Conservation (phyloP, 2,888 invertebrate species). For the Ectropis crepuscularia region DNA sequence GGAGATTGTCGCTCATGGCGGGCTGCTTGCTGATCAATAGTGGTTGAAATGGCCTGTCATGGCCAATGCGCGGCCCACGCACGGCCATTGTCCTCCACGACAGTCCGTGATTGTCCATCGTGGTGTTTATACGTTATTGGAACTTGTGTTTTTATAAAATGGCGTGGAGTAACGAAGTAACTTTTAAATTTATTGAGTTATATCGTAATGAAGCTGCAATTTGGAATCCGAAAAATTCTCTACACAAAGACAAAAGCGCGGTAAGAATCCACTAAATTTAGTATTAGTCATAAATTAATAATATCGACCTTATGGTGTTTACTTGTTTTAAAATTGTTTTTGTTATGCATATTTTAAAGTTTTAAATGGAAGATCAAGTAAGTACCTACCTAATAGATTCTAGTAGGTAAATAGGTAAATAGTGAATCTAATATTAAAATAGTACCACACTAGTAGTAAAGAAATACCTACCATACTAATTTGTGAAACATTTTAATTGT, state of each 20-base stretch:
- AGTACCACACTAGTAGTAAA: too few relatives aligned
- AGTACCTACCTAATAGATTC: too few relatives aligned
- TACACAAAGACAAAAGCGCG: slow-evolving; percentile 19
- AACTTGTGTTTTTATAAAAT: slow-evolving; percentile 3
- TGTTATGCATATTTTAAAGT: too few relatives aligned
- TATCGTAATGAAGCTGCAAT: slow-evolving; percentile 12
- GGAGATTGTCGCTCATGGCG: slow-evolving; percentile 14
- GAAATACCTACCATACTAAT: too few relatives aligned
- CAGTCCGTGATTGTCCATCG: slow-evolving; percentile 15
- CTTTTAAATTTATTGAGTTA: slow-evolving; percentile 18
- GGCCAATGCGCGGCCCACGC: slow-evolving; percentile 18
- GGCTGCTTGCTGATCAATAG: slow-evolving; percentile 16
- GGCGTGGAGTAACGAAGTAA: slow-evolving; percentile 17
- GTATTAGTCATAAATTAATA: too few relatives aligned
- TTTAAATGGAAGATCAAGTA: too few relatives aligned
- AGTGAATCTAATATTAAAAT: too few relatives aligned
- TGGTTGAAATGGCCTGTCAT: slow-evolving; percentile 9
- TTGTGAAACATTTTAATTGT: too few relatives aligned
- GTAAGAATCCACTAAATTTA: slow-evolving; percentile 6
- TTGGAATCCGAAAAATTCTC: slow-evolving; percentile 14
- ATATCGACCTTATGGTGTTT: too few relatives aligned
- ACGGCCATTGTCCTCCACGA: neutral
- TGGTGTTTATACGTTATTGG: slow-evolving; percentile 11
- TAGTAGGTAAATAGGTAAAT: too few relatives aligned
- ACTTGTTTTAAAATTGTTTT: too few relatives aligned